These are phyloP conservation scores for Scaptomyza flava DNA, from an alignment of 2,888 invertebrate species.

Conservation along the genomic window DNA sequence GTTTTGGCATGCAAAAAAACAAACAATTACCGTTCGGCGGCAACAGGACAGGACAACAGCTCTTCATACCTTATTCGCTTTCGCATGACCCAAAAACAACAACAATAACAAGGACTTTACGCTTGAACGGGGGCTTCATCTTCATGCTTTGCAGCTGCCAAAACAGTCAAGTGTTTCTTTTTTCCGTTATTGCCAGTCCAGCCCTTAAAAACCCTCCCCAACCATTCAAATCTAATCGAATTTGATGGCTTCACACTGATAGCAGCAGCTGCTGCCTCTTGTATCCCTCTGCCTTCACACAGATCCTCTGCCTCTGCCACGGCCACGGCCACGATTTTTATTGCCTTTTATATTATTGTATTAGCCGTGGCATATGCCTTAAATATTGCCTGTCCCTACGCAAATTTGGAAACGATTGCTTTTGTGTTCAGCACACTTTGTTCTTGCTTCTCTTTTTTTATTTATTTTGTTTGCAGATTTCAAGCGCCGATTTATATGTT, in stretches of 20 bases:
- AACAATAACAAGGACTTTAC: slow-evolving; percentile 19
- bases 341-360: slow-evolving; percentile 77
- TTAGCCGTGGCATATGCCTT: slow-evolving; percentile 74
- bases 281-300: slow-evolving; percentile 20
- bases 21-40: slow-evolving; percentile 55
- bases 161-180: slow-evolving; percentile 73
- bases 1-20: slow-evolving; percentile 38
- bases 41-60: slow-evolving; percentile 47
- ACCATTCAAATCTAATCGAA: slow-evolving; percentile 72
- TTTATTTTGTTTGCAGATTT: slow-evolving; percentile 55
- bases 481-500: slow-evolving; percentile 70
- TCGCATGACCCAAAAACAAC: slow-evolving; percentile 7
- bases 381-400: slow-evolving; percentile 55
- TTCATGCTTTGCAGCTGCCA: slow-evolving; percentile 72
- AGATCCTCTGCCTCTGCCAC: slow-evolving; percentile 25
- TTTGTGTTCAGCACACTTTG: slow-evolving; percentile 28
- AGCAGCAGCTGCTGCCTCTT: slow-evolving; percentile 72
- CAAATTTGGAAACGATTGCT: slow-evolving; percentile 25
- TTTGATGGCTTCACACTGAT: slow-evolving; percentile 82
- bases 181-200: slow-evolving; percentile 53
- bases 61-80: slow-evolving; percentile 9
- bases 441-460: slow-evolving; percentile 23
- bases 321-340: slow-evolving; percentile 56
- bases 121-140: slow-evolving; percentile 30
- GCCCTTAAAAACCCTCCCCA: neutral